Base-by-base conservation (phyloP, 2,113 vertebrate species). In the Mesitornis unicolor region DNA sequence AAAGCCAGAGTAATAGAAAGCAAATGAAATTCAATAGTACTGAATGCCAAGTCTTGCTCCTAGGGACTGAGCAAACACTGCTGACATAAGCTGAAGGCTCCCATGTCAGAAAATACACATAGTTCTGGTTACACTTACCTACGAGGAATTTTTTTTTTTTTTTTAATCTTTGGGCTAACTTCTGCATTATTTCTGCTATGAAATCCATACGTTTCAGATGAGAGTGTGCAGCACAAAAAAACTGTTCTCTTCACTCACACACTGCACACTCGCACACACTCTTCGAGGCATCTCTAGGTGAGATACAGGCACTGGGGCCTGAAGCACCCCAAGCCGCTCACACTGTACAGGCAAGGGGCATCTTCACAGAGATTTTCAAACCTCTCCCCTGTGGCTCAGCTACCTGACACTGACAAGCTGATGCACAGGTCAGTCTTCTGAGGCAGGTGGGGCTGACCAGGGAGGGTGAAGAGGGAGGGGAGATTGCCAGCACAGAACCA, bases 371-470 rank as follows among this genome's bases (percentile, higher is more conserved):
- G 21, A 26, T 54, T 90, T 68, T 73, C 50, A 45, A 0, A 56
- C 19, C 51, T 43, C 29, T 87, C 18, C n/a, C 18, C 12, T 61
- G 51, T 42, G 65, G 7, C 33, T 85, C 74, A 18, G 9, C 47
- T 17, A 10, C 25, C 42, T 38, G 51, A 16, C 25, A 63, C 17
- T 0, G 1, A 16, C 6, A 29, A 88, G 33, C 6, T 40, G 38
- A 22, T 54, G 47, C 29, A 18, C n/a, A 38, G 43, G 15, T 38
- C n/a, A 25, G 21, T 31, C 61, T 85, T 53, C 74, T 79, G 70
- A 36, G 57, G 13, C 57, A 64, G 0, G 1, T 3, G 42, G n/a
- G 26, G 11, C 22, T 16, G 7, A 31, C 21, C 31, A 68, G 31
- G 17, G 28, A 1, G 7, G 29, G 36, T n/a, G 20, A 47, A 45